Base-by-base conservation (phyloP, 1,140 invertebrate genomes). In the Solenopsis fugax region DNA sequence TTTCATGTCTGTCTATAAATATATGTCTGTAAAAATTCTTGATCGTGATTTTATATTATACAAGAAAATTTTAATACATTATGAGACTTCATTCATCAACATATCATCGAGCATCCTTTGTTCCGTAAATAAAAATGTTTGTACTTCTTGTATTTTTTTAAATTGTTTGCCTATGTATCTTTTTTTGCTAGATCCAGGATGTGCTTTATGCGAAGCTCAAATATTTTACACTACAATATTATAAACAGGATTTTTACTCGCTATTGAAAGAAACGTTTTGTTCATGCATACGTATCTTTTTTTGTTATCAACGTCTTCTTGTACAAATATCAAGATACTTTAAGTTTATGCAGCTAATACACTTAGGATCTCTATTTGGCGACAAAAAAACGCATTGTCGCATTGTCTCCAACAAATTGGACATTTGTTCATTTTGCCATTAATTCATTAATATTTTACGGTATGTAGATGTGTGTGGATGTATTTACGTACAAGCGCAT, bases 11-110 rank as follows among this genome's bases (percentile, higher is more conserved):
- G 10, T 78, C 6, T 24, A 16, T 76, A 60, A 24, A 75, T 52
- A 54, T 54, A 37, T 62, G 41, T 69, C n/a, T 21, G 21, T 48
- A n/a, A 41, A n/a, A 48, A 45, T 62, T 48, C 1, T 48, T 41
- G 41, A 41, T n/a, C 2, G 21, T 64, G 18, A 78, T 50, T 7
- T 41, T 50, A 60, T 60, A 24, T 60, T 45, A 48, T 13, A 37
- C 21, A 12, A 77, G 9, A 62, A 50, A 78, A 80, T 81, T 54
- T 67, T 48, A 78, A 10, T 67, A 56, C 29, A 18, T 45, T 78
- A 54, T 41, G 37, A 81, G 2, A n/a, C 18, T 64, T 24, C 37
- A 48, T 37, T 64, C 21, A 67, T 56, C n/a, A n/a, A 50, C 50
- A 56, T 69, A 41, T 54, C 45, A 54, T 54, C 18, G 2, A 54